These are phyloP conservation scores for Gnathonemus echidnorhynchus DNA, from an alignment of 2,113 vertebrate species.

Conservation along the genomic window DNA sequence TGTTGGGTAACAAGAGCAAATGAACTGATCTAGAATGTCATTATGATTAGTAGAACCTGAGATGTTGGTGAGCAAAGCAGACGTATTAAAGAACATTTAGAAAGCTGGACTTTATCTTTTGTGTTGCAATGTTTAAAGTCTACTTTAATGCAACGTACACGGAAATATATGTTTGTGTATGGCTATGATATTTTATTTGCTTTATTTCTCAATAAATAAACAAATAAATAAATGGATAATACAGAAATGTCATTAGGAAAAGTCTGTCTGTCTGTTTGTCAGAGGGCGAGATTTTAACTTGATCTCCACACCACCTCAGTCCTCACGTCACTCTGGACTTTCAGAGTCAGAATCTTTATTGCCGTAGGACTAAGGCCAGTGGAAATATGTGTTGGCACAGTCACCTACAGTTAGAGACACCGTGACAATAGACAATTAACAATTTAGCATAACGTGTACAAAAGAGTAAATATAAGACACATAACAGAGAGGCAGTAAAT, in stretches of 20 bases:
- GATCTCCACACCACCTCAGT: not conserved
- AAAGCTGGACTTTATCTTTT: not conserved
- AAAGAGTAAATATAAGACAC: not conserved
- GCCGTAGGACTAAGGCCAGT: not conserved
- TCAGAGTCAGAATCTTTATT: not conserved
- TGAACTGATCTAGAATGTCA: not conserved
- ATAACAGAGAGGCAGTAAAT: not conserved
- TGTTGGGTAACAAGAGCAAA: not conserved
- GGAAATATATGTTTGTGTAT: not conserved
- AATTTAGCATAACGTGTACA: not conserved
- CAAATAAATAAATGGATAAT: not conserved
- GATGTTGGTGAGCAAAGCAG: not conserved
- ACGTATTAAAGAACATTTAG: not conserved
- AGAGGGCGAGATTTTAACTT: not conserved
- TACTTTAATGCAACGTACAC: not conserved
- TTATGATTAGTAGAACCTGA: not conserved
- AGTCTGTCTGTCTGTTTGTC: not conserved
- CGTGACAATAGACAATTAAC: not conserved
- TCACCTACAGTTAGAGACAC: not conserved
- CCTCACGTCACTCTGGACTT: not conserved
- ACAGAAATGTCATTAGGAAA: not conserved
- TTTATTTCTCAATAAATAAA: not conserved
- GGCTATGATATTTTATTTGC: not conserved
- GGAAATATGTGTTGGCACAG: not conserved
- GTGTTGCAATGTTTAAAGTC: not conserved